phyloP scores from a whole-genome alignment of 1,140 invertebrate genomes.

The Brachionus rotundiformis region DNA sequence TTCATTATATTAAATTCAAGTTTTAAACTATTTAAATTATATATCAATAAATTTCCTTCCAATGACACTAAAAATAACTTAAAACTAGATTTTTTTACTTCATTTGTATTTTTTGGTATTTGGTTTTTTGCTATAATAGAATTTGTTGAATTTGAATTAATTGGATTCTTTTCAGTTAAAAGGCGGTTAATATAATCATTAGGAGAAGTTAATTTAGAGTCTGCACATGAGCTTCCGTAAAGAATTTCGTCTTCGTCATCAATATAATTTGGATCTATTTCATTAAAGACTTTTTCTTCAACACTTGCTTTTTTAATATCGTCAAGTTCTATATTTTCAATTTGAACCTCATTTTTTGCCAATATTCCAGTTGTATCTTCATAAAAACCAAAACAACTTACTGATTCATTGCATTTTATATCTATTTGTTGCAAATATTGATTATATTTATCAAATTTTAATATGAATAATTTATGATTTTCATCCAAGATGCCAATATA shows the following conservation, averaged over 20 bases:
- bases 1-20: not conserved
- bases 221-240: not conserved
- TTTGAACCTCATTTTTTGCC: not conserved
- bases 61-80: not conserved
- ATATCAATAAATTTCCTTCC: not conserved
- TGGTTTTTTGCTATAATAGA: not conserved
- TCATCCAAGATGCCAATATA: constrained; percentile 2
- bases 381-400: constrained; percentile 17
- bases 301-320: not conserved
- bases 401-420: not conserved
- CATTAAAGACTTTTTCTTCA: constrained; percentile 8
- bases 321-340: not conserved
- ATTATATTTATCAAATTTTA: not conserved
- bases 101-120: not conserved
- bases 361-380: not conserved
- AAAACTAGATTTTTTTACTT: not conserved
- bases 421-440: not conserved
- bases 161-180: not conserved
- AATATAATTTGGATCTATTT: not conserved
- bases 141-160: not conserved
- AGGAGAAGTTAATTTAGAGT: not conserved
- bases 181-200: constrained; percentile 16
- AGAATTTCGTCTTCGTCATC: constrained; percentile 35
- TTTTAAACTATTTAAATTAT: not conserved
- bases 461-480: not conserved